A percentile compares a stretch with the other conserved stretches of the same genome.
phyloP scores from a whole-genome alignment of 2,888 invertebrate species.

The Drosophila demipolita region DNA sequence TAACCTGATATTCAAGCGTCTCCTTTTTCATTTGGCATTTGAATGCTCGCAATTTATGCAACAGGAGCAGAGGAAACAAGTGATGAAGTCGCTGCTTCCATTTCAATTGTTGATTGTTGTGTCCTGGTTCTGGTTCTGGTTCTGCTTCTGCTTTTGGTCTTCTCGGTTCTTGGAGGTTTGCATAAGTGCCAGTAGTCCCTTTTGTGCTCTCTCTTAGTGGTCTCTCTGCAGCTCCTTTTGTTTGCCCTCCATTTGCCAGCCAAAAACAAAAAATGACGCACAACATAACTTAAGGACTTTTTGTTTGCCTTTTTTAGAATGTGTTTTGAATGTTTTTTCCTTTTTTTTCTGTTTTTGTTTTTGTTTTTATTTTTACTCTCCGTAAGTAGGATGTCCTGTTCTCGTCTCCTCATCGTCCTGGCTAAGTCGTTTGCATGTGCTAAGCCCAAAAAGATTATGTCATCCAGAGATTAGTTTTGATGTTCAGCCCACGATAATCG shows the following conservation, averaged over 20 bases:
- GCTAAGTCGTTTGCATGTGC: constrained; percentile 70
- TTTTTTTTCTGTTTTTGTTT: constrained; percentile 8
- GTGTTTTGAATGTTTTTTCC: constrained; percentile 31
- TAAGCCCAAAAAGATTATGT: constrained; percentile 72
- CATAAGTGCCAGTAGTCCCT: constrained; percentile 67
- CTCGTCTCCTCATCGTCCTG: constrained; percentile 44
- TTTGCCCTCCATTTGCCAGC: constrained; percentile 64
- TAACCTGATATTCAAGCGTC: constrained; percentile 80
- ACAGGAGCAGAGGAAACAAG: constrained; percentile 82
- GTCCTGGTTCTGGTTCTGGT: constrained; percentile 47
- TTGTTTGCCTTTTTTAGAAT: constrained; percentile 82
- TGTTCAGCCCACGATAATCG: constrained; percentile 56
- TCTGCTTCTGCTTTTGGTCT: constrained; percentile 3
- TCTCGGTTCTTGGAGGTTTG: constrained; percentile 43
- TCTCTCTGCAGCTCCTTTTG: constrained; percentile 55
- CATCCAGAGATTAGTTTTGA: constrained; percentile 66
- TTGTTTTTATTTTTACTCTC: constrained; percentile 14
- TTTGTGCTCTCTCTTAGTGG: constrained; percentile 36
- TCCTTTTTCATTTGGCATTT: constrained; percentile 64
- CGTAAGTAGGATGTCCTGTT: constrained; percentile 79
- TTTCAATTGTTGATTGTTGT: constrained; percentile 68
- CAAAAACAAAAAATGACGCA: constrained; percentile 71
- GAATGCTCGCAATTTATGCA: constrained; percentile 67
- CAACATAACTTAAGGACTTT: constrained; percentile 84
- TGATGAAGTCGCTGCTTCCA: constrained; percentile 84